Evolutionary conservation across 1,140 invertebrate genomes (phyloP), one percentile per base, ranked within the genome.

Genomic region (Musca domestica): DNA sequence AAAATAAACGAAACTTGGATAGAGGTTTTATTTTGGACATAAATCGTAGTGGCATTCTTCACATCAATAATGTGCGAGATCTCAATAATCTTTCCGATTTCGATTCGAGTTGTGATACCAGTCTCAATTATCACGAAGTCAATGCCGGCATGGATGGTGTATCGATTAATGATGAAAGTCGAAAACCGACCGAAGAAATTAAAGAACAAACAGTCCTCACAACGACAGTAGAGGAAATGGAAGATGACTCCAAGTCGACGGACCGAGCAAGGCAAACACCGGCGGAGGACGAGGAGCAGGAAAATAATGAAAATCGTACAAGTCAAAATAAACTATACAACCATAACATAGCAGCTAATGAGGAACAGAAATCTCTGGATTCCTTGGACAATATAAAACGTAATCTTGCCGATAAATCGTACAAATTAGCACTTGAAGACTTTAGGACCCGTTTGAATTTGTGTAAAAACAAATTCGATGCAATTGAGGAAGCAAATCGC

Each of bases 101-200:
- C 49, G 80, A 81, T 64, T 81, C 80, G 9, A 81, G 80, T 52
- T 81, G 80, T 64, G 80, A 81, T 51, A 81, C 76, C 0, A 81
- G 80, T 52, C 49, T 81, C 1, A 81, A 81, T 48, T 81, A 81
- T 56, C 75, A 74, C 15, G 80, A 81, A 34, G 71, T 74, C 0
- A 81, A 81, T 52, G 63, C 22, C 15, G 12, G 34, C 10, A 46
- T 27, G 7, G 64, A 69, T n/a, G 54, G 51, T 41, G 12, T 41
- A 23, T 23, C 58, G 19, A n/a, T 52, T 68, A 20, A 17, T 48
- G 19, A 46, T 25, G 34, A 63, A 25, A 9, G n/a, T 20, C 46
- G 63, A 20, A 41, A 49, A 19, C 54, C 64, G 22, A 22, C 41
- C 0, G n/a, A 56, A n/a, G 67, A 67, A 19, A 25, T 48, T 4